phyloP scores from a whole-genome alignment of 2,888 invertebrate genomes.

The Eutolmus rufibarbis region DNA sequence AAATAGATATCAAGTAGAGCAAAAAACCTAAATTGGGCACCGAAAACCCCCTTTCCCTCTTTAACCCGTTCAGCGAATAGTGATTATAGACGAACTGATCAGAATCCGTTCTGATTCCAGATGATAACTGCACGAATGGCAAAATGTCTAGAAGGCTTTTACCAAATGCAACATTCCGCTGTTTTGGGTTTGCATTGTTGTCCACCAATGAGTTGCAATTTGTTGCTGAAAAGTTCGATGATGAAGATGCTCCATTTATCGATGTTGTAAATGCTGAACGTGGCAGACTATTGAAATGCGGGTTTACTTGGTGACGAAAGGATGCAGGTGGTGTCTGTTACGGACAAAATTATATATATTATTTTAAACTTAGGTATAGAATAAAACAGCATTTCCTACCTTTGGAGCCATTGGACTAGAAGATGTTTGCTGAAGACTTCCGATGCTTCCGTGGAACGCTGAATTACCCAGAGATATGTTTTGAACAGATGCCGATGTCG shows the following conservation, averaged over 20 bases:
- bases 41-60: slow-evolving; percentile 72
- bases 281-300: slow-evolving; percentile 83
- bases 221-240: slow-evolving; percentile 45
- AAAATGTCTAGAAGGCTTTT: slow-evolving; percentile 60
- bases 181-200: slow-evolving; percentile 58
- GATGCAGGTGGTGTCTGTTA: slow-evolving; percentile 76
- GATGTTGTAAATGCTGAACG: slow-evolving; percentile 70
- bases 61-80: slow-evolving; percentile 14
- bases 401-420: slow-evolving; percentile 61
- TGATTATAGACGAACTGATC: slow-evolving; percentile 24
- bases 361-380: slow-evolving; percentile 39
- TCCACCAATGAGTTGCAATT: slow-evolving; percentile 45
- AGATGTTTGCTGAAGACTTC: slow-evolving; percentile 55
- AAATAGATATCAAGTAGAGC: slow-evolving; percentile 49
- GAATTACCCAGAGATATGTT: slow-evolving; percentile 52
- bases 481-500: slow-evolving; percentile 43
- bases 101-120: not conserved
- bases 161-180: slow-evolving; percentile 80
- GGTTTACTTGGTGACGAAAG: slow-evolving; percentile 76
- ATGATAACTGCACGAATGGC: slow-evolving; percentile 27
- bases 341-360: slow-evolving; percentile 44
- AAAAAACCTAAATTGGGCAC: slow-evolving; percentile 88
- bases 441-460: slow-evolving; percentile 60
- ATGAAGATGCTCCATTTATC: slow-evolving; percentile 53
- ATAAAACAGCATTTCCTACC: slow-evolving; percentile 53